phyloP scores from a whole-genome alignment of 1,140 invertebrate species.

The Dufourea novaeangliae region DNA sequence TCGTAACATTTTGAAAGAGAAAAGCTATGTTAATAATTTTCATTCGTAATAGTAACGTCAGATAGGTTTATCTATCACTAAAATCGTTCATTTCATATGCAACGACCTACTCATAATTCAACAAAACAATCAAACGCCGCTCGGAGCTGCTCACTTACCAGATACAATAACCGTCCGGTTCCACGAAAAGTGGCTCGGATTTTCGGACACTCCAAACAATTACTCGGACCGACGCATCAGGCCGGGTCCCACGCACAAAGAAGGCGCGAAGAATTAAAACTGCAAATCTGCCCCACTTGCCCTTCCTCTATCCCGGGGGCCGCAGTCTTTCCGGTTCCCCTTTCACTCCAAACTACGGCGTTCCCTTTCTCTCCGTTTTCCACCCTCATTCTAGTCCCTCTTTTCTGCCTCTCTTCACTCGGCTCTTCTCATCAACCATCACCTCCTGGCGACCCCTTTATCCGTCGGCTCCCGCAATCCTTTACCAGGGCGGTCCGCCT shows the following conservation, averaged over 20 bases:
- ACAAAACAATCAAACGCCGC: too few relatives aligned
- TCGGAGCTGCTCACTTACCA: too few relatives aligned
- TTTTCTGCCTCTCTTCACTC: conserved; percentile 3
- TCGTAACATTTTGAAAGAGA: too few relatives aligned
- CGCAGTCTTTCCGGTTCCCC: conserved; percentile 16
- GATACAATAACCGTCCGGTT: too few relatives aligned
- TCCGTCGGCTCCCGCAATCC: conserved; percentile 20
- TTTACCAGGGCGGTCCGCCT: conserved; percentile 23
- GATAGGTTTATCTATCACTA: too few relatives aligned
- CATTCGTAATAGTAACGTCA: too few relatives aligned
- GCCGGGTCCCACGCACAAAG: conserved; percentile 1
- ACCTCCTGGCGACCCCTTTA: conserved; percentile 32
- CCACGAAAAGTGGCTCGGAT: not conserved
- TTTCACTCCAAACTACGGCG: conserved; percentile 1
- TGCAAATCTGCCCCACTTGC: conserved; percentile 18
- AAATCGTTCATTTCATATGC: too few relatives aligned
- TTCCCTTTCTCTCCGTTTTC: not conserved
- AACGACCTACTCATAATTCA: too few relatives aligned
- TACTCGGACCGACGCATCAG: not conserved
- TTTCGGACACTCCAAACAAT: conserved; percentile 27
- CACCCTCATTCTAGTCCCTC: not conserved
- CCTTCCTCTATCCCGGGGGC: not conserved
- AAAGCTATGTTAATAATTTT: too few relatives aligned
- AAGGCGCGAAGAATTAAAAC: conserved; percentile 41
- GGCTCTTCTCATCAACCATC: conserved; percentile 38